phyloP scores from a whole-genome alignment of 2,888 invertebrate genomes.

The Cryptophagus acutangulus region DNA sequence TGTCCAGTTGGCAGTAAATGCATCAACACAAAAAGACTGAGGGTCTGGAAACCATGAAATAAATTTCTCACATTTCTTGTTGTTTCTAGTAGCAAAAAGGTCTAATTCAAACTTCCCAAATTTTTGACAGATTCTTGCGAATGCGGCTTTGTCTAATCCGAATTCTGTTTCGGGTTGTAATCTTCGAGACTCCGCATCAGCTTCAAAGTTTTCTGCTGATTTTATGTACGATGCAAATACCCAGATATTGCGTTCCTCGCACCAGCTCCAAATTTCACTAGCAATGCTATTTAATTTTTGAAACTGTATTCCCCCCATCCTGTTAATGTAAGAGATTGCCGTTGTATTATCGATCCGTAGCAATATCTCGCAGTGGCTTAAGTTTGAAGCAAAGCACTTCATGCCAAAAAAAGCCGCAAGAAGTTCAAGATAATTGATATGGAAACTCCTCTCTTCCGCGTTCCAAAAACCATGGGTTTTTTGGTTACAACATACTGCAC shows the following conservation, averaged over 20 bases:
- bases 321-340: constrained; percentile 15
- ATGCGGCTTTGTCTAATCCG: neutral
- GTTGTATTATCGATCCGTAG: constrained; percentile 25
- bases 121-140: neutral
- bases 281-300: constrained; percentile 19
- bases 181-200: constrained; percentile 5
- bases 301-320: constrained; percentile 24
- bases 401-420: constrained; percentile 22
- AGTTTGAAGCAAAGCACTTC: constrained; percentile 22
- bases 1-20: constrained; percentile 28
- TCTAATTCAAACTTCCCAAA: constrained; percentile 10
- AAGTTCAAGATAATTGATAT: constrained; percentile 28
- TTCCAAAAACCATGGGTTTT: constrained; percentile 21
- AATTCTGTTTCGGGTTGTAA: constrained; percentile 5
- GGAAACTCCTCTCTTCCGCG: constrained; percentile 12
- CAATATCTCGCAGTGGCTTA: constrained; percentile 17
- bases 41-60: constrained; percentile 32
- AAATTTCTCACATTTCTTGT: constrained; percentile 28
- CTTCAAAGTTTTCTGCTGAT: constrained; percentile 8
- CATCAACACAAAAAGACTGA: constrained; percentile 25
- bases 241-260: constrained; percentile 20
- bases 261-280: constrained; percentile 27
- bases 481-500: constrained; percentile 16
- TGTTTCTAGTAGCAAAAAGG: constrained; percentile 7
- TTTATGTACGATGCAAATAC: constrained; percentile 29